A percentile compares a stretch with the other conserved stretches of the same genome.
These are phyloP conservation scores for Astur gentilis DNA, from an alignment of 2,113 vertebrate genomes.

Conservation along the genomic window DNA sequence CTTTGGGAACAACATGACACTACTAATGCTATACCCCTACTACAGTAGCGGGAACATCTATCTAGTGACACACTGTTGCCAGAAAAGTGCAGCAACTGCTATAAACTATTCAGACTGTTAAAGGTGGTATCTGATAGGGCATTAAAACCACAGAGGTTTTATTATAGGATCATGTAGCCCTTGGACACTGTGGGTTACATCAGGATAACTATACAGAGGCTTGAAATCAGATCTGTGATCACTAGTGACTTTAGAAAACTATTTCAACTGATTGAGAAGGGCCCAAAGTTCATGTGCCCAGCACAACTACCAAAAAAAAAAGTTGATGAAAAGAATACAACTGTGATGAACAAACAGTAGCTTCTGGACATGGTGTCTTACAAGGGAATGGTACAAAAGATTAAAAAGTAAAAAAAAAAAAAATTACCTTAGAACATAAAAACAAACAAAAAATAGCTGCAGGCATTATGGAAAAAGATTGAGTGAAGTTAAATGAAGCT, in stretches of 20 bases:
- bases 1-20: background rate
- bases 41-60: background rate
- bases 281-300: background rate
- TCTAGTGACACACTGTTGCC: background rate
- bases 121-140: background rate
- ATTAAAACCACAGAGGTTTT: background rate
- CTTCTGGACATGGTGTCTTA: background rate
- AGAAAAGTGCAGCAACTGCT: background rate
- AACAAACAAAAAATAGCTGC: background rate
- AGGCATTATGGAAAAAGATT: background rate
- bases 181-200: background rate
- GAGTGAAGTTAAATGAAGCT: background rate
- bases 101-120: background rate
- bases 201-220: background rate
- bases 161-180: background rate
- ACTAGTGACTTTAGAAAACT: background rate
- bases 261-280: background rate
- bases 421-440: background rate
- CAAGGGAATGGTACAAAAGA: background rate
- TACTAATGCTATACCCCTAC: background rate
- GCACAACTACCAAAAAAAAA: background rate
- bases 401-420: background rate
- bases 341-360: background rate
- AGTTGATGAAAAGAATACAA: background rate
- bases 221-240: background rate